phyloP scores from a whole-genome alignment of 2,888 invertebrate species.

The Dolichomitus sp. region DNA sequence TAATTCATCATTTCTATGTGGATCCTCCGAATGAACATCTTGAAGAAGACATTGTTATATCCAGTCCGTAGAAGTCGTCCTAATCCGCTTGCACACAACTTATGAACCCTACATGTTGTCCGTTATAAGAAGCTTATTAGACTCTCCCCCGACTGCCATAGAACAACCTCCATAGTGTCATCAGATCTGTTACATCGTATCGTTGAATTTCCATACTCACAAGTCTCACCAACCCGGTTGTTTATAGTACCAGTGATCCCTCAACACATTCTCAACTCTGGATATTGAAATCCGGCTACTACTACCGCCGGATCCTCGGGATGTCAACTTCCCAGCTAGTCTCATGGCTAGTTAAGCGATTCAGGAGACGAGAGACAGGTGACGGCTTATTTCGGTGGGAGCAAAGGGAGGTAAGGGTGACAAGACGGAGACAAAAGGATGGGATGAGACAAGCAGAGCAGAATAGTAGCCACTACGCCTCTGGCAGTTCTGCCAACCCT shows the following conservation, averaged over 20 bases:
- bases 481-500: constrained; percentile 60
- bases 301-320: constrained; percentile 18
- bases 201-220: constrained; percentile 35
- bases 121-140: background rate
- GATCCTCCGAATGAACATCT: background rate
- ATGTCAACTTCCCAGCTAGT: constrained; percentile 9
- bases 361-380: constrained; percentile 27
- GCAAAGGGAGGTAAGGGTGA: constrained; percentile 21
- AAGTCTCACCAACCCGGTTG: constrained; percentile 25
- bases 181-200: constrained; percentile 16
- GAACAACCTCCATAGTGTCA: background rate
- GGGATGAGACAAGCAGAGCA: constrained; percentile 36
- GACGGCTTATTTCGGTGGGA: constrained; percentile 49
- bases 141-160: background rate
- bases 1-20: background rate
- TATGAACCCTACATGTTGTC: background rate
- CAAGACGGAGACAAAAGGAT: constrained; percentile 30
- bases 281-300: constrained; percentile 51
- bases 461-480: constrained; percentile 61
- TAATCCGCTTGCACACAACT: background rate
- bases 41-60: background rate
- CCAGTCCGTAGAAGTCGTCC: background rate
- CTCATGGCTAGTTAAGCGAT: constrained; percentile 22
- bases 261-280: background rate
- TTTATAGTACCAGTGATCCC: constrained; percentile 42